Conservation (phyloP, 2,888 invertebrate species). For the Fabriciana adippe region DNA sequence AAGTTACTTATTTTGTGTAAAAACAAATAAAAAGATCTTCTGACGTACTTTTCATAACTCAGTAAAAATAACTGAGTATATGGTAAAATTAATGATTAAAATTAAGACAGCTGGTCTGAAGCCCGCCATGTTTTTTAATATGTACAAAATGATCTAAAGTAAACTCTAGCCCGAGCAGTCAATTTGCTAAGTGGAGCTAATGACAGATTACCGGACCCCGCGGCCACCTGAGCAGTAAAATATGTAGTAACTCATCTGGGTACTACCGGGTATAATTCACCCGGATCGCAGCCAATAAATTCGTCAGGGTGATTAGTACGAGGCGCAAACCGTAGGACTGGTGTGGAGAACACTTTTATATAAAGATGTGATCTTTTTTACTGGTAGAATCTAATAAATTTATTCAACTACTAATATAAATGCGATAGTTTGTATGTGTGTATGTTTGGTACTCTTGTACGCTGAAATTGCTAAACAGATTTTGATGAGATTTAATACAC, state of each 20-base stretch:
- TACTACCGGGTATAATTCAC: slow-evolving; percentile 60
- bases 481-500: too few species aligned
- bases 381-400: too few species aligned
- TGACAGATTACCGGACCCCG: slow-evolving; percentile 69
- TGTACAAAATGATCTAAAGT: slow-evolving; percentile 8
- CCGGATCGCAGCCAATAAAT: slow-evolving; percentile 73
- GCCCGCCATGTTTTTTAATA: background rate
- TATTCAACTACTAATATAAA: too few species aligned
- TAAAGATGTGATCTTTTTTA: background rate
- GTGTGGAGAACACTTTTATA: slow-evolving; percentile 36
- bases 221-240: slow-evolving; percentile 69
- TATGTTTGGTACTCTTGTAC: too few species aligned
- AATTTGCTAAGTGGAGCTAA: slow-evolving; percentile 71
- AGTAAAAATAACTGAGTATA: too few species aligned
- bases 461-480: too few species aligned
- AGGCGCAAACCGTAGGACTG: slow-evolving; percentile 24
- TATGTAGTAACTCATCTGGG: slow-evolving; percentile 67
- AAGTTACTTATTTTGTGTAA: too few species aligned
- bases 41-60: too few species aligned
- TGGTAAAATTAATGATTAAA: too few species aligned
- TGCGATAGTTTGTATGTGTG: too few species aligned
- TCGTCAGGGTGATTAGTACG: slow-evolving; percentile 73
- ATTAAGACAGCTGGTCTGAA: too few species aligned
- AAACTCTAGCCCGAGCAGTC: slow-evolving; percentile 46
- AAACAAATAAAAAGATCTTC: too few species aligned